A percentile compares a stretch with the other conserved stretches of the same genome.
phyloP scores from a whole-genome alignment of 2,113 vertebrate genomes.

The Gavia stellata region DNA sequence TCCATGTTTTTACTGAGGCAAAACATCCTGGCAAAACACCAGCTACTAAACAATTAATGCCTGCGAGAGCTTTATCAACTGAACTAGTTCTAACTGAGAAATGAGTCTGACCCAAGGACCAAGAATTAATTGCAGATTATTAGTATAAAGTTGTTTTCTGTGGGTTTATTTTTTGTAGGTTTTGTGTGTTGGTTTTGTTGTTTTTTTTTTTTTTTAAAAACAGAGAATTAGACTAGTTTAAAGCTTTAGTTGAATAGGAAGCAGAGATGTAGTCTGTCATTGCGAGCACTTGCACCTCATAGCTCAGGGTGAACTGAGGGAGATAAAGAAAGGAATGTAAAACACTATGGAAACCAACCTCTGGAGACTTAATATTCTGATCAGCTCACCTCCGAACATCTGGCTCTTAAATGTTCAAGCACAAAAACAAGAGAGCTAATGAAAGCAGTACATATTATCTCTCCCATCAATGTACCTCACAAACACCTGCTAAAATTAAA shows the following conservation, averaged over 20 bases:
- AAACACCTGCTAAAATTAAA: conserved; percentile 90
- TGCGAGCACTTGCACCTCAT: conserved; percentile 76
- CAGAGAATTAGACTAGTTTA: conserved; percentile 70
- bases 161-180: not conserved
- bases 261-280: conserved; percentile 71
- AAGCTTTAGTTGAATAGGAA: conserved; percentile 66
- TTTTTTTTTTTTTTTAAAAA: conserved; percentile 22
- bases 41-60: conserved; percentile 43
- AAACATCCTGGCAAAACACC: conserved; percentile 43
- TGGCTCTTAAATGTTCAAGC: conserved; percentile 88
- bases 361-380: conserved; percentile 91
- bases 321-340: conserved; percentile 87
- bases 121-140: conserved; percentile 75
- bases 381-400: conserved; percentile 91
- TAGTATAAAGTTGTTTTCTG: conserved; percentile 40
- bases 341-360: conserved; percentile 90
- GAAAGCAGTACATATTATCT: conserved; percentile 87
- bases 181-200: not conserved
- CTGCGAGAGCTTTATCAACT: conserved; percentile 15
- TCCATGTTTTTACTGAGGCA: conserved; percentile 11
- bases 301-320: conserved; percentile 78
- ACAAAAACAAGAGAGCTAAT: conserved; percentile 91
- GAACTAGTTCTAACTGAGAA: conserved; percentile 53
- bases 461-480: conserved; percentile 86
- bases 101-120: conserved; percentile 57